phyloP scores from a whole-genome alignment of 2,888 invertebrate species.

The Eilema griseolum region DNA sequence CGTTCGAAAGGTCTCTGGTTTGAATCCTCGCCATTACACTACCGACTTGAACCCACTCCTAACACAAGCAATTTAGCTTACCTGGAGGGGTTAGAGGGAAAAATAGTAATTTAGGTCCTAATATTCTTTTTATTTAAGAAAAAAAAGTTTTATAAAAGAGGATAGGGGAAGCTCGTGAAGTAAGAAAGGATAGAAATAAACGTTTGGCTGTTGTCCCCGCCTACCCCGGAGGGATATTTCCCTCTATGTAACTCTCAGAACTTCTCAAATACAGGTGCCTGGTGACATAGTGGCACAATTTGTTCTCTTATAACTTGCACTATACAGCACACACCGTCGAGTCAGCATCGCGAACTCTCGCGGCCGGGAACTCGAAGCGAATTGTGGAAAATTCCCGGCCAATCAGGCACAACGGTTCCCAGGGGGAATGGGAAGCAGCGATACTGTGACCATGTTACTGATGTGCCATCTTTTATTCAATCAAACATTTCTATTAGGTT shows the following conservation, averaged over 20 bases:
- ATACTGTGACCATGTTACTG: conserved; percentile 50
- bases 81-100: no score
- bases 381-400: conserved; percentile 62
- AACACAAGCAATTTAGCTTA: no score
- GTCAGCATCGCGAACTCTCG: conserved; percentile 55
- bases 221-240: no score
- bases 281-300: background rate
- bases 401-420: conserved; percentile 62
- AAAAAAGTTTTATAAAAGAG: no score
- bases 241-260: background rate
- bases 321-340: conserved; percentile 46
- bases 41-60: no score
- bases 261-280: background rate
- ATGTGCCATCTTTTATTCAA: conserved; percentile 16
- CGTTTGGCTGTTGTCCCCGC: no score
- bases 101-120: no score
- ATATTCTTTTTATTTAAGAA: no score
- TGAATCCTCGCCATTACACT: no score
- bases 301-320: conserved; percentile 18
- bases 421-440: conserved; percentile 46
- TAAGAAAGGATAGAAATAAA: no score
- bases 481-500: background rate
- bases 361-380: conserved; percentile 56
- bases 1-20: no score
- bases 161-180: no score